These are phyloP conservation scores for Notodonta dromedarius DNA, from an alignment of 2,888 invertebrate species.

Conservation along the genomic window DNA sequence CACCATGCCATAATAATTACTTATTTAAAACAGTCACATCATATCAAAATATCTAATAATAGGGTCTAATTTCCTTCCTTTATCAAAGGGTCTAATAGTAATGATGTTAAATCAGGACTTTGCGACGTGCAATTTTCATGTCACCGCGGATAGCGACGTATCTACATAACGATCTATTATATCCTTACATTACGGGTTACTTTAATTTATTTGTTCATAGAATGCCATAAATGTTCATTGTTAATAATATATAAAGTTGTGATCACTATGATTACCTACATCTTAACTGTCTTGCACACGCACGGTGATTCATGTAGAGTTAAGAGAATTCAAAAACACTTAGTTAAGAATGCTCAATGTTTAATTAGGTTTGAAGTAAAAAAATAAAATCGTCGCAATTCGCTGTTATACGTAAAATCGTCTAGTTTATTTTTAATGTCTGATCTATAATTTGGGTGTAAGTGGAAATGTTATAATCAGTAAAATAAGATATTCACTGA, in stretches of 20 bases:
- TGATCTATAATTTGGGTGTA: conserved; percentile 21
- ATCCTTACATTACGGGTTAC: conserved; percentile 69
- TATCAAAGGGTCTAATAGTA: conserved; percentile 15
- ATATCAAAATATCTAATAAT: conserved; percentile 22
- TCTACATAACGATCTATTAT: conserved; percentile 53
- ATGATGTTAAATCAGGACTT: conserved; percentile 32
- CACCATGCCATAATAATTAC: conserved; percentile 50
- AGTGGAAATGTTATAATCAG: conserved; percentile 22
- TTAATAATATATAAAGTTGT: conserved; percentile 64
- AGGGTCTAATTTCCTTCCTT: conserved; percentile 22
- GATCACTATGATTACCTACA: conserved; percentile 55
- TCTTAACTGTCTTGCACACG: conserved; percentile 69
- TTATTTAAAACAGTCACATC: conserved; percentile 8
- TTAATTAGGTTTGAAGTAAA: conserved; percentile 55
- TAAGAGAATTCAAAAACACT: conserved; percentile 62
- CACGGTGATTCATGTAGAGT: conserved; percentile 70
- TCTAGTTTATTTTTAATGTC: conserved; percentile 47
- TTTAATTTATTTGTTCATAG: conserved; percentile 66
- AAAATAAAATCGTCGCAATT: conserved; percentile 52
- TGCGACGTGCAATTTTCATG: conserved; percentile 62
- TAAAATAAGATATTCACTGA: conserved; percentile 13
- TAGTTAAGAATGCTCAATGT: conserved; percentile 79
- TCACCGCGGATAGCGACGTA: conserved; percentile 70
- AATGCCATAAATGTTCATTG: conserved; percentile 79
- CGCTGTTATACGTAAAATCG: conserved; percentile 58